Percentiles rank a stretch among this genome's conserved stretches.
Evolutionary conservation across 2,113 vertebrate species (phyloP).

Genomic region (Cheirogaleus medius): DNA sequence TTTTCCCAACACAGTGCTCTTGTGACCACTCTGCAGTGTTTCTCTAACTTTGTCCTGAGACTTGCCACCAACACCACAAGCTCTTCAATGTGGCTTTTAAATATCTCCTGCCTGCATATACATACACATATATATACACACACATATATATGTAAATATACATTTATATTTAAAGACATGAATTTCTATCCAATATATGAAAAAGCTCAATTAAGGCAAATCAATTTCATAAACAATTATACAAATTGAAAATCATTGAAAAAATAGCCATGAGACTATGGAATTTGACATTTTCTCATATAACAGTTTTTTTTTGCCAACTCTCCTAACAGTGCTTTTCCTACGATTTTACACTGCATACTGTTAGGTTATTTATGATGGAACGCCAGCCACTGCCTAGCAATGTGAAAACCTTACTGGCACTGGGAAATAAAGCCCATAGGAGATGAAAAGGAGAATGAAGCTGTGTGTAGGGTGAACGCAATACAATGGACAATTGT

Average conservation of each 20-base stretch:
- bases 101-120: background rate
- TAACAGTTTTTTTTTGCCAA: slow-evolving; percentile 16
- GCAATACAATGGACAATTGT: background rate
- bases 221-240: slow-evolving; percentile 32
- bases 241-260: slow-evolving; percentile 1
- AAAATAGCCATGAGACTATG: background rate
- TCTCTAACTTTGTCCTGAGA: background rate
- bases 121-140: no score
- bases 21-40: fast-evolving
- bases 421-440: background rate
- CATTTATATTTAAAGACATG: background rate
- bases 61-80: background rate
- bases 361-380: background rate
- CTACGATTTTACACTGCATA: background rate
- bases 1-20: background rate
- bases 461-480: background rate
- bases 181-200: background rate
- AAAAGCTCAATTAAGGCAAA: slow-evolving; percentile 9
- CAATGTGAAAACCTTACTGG: background rate
- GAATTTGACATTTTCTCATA: slow-evolving; percentile 26
- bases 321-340: background rate
- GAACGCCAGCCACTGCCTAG: background rate
- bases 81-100: background rate
- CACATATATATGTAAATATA: background rate
- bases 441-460: background rate